phyloP scores from a whole-genome alignment of 2,797 vertebrate species.

The Pseudomugil gertrudae region DNA sequence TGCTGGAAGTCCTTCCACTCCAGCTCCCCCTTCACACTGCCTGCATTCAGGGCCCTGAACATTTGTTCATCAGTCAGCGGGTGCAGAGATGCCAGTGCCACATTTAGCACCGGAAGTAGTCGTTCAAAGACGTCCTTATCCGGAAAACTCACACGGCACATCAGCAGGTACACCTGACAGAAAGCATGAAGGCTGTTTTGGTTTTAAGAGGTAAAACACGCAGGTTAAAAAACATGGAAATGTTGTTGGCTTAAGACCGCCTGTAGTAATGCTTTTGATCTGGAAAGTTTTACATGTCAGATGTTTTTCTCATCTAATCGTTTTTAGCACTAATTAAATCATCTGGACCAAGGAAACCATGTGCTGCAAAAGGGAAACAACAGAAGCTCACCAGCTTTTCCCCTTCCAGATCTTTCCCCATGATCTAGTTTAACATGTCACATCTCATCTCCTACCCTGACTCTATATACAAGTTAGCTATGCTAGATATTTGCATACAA shows the following conservation, averaged over 20 bases:
- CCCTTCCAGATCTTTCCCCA: neutral
- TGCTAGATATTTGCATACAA: neutral
- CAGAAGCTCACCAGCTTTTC: slow-evolving; percentile 8
- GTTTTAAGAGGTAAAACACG: neutral
- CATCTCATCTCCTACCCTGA: neutral
- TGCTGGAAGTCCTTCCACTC: slow-evolving; percentile 96
- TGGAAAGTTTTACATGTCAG: slow-evolving; percentile 10
- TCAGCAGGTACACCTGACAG: slow-evolving; percentile 89
- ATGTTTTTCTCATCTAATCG: slow-evolving; percentile 9
- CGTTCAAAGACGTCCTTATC: slow-evolving; percentile 91
- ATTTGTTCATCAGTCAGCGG: slow-evolving; percentile 98
- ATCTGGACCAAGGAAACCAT: slow-evolving; percentile 16
- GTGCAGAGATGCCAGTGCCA: slow-evolving; percentile 94
- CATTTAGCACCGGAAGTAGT: slow-evolving; percentile 90
- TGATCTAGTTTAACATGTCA: slow-evolving; percentile 2
- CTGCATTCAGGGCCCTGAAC: slow-evolving; percentile 93
- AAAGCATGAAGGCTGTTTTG: slow-evolving; percentile 7
- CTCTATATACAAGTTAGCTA: neutral
- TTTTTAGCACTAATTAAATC: slow-evolving; percentile 26
- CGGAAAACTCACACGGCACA: slow-evolving; percentile 92
- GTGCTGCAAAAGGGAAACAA: slow-evolving; percentile 12
- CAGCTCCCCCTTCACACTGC: slow-evolving; percentile 87
- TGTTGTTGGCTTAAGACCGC: neutral
- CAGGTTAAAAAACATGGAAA: neutral
- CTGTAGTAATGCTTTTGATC: neutral